Base-by-base conservation (phyloP, 2,797 vertebrate species). In the Avahi laniger region DNA sequence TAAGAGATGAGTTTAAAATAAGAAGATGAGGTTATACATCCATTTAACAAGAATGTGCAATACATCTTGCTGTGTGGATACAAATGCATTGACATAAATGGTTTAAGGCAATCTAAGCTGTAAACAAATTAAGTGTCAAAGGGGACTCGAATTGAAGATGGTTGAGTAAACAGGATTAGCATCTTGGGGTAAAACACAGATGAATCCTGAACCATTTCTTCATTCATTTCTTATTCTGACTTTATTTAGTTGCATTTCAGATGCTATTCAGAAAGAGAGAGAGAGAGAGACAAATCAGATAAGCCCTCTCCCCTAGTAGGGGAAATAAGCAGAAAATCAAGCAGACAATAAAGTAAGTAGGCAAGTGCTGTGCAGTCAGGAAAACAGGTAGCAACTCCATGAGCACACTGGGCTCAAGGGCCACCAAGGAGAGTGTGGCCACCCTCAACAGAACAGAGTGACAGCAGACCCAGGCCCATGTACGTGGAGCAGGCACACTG, bases 41-140 rank as follows among this genome's bases (percentile, higher is more conserved):
- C 26, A 46, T 89, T 84, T 52, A 72, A 81, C 14, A 93, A 84
- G 67, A 96, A 86, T 75, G 41, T 46, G 15, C 20, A 82, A 14
- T 54, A n/a, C 11, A 87, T 73, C 61, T 57, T 92, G 35, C 38
- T 73, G 3, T 89, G 30, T 6, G 43, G 80, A 63, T 73, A 63
- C 54, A 83, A 57, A 84, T 4, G 12, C 24, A 69, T 4, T 61
- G 46, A 87, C 43, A 63, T 81, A 94, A 93, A 63, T 50, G 9
- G 35, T n/a, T 75, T 57, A 93, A 80, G 61, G 83, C 33, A 65
- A 92, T 69, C 24, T 63, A 86, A 85, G 38, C 9, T 17, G 48
- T 76, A 86, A 78, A 93, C n/a, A 90, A 92, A 82, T 83, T 33
- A 22, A 61, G 35, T 54, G 63, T 76, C 35, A 91, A 80, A 86